These are phyloP conservation scores for Rhinichthys osculus DNA, from an alignment of 2,797 vertebrate genomes.

Conservation along the genomic window DNA sequence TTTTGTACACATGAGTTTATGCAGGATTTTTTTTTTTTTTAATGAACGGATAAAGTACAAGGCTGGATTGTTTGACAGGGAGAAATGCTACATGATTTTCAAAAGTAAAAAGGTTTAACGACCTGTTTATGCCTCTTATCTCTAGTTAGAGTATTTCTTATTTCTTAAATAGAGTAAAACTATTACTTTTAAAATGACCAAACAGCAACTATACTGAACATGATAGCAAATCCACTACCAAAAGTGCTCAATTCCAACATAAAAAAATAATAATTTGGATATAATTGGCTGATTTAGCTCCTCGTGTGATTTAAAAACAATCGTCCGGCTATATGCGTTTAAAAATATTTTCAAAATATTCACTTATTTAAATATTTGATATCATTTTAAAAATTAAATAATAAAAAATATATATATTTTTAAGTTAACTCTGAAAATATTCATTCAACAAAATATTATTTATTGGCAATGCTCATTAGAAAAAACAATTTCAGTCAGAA, in stretches of 20 bases:
- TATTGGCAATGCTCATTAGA: not conserved
- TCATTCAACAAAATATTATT: constrained; percentile 4
- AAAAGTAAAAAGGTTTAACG: not conserved
- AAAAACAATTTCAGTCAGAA: not conserved
- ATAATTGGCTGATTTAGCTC: not conserved
- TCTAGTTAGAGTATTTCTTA: too few species aligned
- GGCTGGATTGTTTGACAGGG: not conserved
- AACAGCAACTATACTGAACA: not conserved
- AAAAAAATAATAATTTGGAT: not conserved
- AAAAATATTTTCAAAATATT: too few species aligned
- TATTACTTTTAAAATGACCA: not conserved
- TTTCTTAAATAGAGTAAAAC: not conserved
- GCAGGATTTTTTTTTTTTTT: not conserved
- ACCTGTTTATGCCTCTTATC: not conserved
- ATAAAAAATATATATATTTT: not conserved
- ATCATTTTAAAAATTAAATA: too few species aligned
- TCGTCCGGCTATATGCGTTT: not conserved
- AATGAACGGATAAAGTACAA: not conserved
- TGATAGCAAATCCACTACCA: not conserved
- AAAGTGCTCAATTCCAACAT: not conserved
- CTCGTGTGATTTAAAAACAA: not conserved
- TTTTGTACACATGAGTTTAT: not conserved
- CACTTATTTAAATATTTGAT: too few species aligned
- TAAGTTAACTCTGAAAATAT: not conserved
- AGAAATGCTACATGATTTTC: not conserved